Conservation (phyloP, 2,113 vertebrate genomes). For the Pteronura brasiliensis region DNA sequence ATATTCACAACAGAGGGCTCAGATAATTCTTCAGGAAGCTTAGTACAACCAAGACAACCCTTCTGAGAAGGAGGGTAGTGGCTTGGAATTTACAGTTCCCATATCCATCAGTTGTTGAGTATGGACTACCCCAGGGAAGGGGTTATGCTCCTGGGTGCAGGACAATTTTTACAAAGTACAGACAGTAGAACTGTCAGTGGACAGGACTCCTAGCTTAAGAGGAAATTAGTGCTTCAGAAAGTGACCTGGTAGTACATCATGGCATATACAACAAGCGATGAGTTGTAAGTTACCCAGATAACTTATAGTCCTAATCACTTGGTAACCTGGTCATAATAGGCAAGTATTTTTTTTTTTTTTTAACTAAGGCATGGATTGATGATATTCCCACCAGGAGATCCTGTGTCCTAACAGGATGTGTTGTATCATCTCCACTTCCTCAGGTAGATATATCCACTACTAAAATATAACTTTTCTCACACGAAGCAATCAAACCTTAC, state of each 20-base stretch:
- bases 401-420: not conserved
- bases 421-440: not conserved
- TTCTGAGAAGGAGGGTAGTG: not conserved
- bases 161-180: not conserved
- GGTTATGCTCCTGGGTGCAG: not conserved
- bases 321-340: not conserved
- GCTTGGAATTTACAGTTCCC: not conserved
- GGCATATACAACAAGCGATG: too few species aligned
- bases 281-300: not conserved
- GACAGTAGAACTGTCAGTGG: not conserved
- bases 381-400: not conserved
- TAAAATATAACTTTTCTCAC: not conserved
- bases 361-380: not conserved
- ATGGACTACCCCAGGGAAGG: not conserved
- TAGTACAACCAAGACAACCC: not conserved
- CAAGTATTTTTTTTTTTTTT: not conserved
- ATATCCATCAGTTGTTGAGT: not conserved
- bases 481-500: not conserved
- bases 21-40: not conserved
- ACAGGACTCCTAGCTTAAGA: not conserved
- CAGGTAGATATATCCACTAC: not conserved
- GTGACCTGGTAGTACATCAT: accelerated
- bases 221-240: not conserved
- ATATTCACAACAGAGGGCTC: not conserved
- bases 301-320: not conserved